A percentile compares a stretch with the other conserved stretches of the same genome.
These are phyloP conservation scores for Pollicipes pollicipes DNA, from an alignment of 1,140 invertebrate species.

Conservation along the genomic window DNA sequence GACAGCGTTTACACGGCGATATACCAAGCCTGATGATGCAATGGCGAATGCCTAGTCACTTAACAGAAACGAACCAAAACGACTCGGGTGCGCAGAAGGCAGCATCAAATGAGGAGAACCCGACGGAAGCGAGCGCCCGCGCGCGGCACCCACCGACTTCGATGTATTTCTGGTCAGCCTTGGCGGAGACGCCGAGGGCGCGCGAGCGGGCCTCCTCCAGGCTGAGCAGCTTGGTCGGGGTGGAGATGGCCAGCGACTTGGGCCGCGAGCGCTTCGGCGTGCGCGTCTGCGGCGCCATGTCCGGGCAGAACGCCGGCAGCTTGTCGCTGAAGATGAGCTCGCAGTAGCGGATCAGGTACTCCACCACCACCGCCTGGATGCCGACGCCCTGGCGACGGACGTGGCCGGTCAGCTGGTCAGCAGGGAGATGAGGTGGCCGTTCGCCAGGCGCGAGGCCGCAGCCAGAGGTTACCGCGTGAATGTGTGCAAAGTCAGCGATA, in stretches of 20 bases:
- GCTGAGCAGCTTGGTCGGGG: constrained; percentile 69
- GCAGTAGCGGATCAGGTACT: constrained; percentile 84
- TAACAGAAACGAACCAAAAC: too few relatives aligned
- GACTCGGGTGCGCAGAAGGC: too few relatives aligned
- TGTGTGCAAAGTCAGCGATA: too few relatives aligned
- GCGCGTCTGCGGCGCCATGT: not conserved
- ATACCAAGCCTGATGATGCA: too few relatives aligned
- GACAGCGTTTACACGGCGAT: too few relatives aligned
- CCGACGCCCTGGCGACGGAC: constrained; percentile 51
- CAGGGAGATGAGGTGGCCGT: too few relatives aligned
- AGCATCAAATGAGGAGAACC: too few relatives aligned
- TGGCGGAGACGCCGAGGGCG: constrained; percentile 26
- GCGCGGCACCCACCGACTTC: constrained; percentile 50
- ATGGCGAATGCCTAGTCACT: too few relatives aligned
- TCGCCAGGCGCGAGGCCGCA: too few relatives aligned
- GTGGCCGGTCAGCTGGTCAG: not conserved
- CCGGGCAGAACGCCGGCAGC: constrained; percentile 23
- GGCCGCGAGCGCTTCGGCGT: not conserved
- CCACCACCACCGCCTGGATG: constrained; percentile 87
- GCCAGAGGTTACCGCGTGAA: too few relatives aligned
- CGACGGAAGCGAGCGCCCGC: not conserved
- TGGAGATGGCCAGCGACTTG: constrained; percentile 72
- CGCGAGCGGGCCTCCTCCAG: constrained; percentile 59
- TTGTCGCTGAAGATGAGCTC: constrained; percentile 66
- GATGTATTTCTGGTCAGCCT: constrained; percentile 58